Base-by-base conservation (phyloP, 2,888 invertebrate genomes). In the Tenthredo distinguenda region DNA sequence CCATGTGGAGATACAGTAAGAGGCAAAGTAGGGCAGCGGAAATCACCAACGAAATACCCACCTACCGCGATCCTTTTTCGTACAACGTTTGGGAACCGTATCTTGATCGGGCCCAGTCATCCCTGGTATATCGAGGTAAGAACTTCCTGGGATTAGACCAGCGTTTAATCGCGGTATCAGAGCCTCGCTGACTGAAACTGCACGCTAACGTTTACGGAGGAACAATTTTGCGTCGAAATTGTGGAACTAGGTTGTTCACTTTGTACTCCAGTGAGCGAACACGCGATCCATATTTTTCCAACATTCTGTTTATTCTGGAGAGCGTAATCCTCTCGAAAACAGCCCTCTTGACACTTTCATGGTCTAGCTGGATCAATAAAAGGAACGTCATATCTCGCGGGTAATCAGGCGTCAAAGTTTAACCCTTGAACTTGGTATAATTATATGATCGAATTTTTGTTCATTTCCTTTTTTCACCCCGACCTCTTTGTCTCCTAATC, bases 1-100 rank as follows among this genome's bases (percentile, higher is more conserved):
- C 97, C 12, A 98, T 98, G 98, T 98, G 98, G 98, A 96, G 97
- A 93, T 97, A 98, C 94, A 98, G 97, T 21, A 98, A 98, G 93
- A 94, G 98, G 86, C 98, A 98, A 94, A 97, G 97, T 79, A 95
- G 98, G 62, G 97, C 97, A 21, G 97, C 98, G 7, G 98, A 98
- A 94, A 96, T 97, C 88, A 97, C 97, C 91, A 98, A 98, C 93
- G 97, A 98, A 94, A 96, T 98, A 89, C 97, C 97, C 87, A 96
- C 96, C 86, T 97, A 96, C 94, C 96, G 96, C 83, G 97, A 98
- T 92, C 97, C 97, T 0, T 97, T 97, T 90, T 95, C 96, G 88
- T 96, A 96, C 93, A 97, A 97, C 94, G 95, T 97, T 89, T 97
- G 97, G 97, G 96, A 97, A 7, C 96, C 96, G 1, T 96, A 96